Evolutionary conservation across 2,888 invertebrate genomes (phyloP).

Genomic region (Pterostichus niger): DNA sequence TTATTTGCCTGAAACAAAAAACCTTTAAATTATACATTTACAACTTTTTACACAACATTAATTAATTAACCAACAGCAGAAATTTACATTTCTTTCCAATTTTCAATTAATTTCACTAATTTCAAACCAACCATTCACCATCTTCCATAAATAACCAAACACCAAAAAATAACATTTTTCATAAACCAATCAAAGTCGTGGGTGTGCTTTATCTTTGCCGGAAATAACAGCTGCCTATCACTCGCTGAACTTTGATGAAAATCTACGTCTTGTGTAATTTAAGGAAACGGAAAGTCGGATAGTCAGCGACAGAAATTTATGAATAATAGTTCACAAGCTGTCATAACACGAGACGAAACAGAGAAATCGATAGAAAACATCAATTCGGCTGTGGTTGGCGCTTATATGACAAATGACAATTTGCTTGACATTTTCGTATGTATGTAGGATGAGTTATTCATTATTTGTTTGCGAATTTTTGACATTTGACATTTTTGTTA

Average conservation of each 20-base stretch:
- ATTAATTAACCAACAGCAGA: constrained; percentile 24
- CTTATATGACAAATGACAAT: constrained; percentile 40
- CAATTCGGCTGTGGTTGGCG: not conserved
- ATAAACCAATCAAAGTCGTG: constrained; percentile 1
- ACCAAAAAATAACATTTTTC: constrained; percentile 1
- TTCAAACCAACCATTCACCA: constrained; percentile 24
- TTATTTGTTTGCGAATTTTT: constrained; percentile 33
- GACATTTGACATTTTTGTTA: constrained; percentile 39
- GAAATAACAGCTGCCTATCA: constrained; percentile 10
- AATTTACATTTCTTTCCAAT: constrained; percentile 30
- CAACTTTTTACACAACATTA: constrained; percentile 32
- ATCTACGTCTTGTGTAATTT: constrained; percentile 10
- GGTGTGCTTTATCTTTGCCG: constrained; percentile 29
- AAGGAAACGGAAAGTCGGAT: constrained; percentile 33
- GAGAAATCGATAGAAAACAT: constrained; percentile 32
- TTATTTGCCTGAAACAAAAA: constrained; percentile 7
- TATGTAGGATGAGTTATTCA: constrained; percentile 41
- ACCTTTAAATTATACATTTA: constrained; percentile 21
- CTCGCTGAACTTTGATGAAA: constrained; percentile 35
- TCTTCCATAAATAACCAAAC: not conserved
- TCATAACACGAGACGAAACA: constrained; percentile 9
- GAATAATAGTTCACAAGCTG: constrained; percentile 13
- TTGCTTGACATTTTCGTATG: constrained; percentile 28
- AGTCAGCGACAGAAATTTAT: constrained; percentile 1
- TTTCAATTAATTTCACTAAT: constrained; percentile 48